These are phyloP conservation scores for Cheiracanthium punctorium DNA, from an alignment of 2,888 invertebrate species.

Conservation along the genomic window DNA sequence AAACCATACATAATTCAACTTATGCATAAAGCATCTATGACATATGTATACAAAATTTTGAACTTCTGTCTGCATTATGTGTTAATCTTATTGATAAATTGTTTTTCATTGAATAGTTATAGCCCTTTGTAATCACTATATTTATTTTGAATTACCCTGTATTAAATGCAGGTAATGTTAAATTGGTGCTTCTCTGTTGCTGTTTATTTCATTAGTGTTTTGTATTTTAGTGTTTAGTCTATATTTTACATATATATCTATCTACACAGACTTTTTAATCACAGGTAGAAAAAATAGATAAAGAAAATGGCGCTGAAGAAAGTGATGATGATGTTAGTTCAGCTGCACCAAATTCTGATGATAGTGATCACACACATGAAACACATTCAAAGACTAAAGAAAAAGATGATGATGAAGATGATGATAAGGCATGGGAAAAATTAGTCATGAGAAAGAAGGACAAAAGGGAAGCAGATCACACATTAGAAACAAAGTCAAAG, in stretches of 20 bases:
- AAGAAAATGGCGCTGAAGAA: constrained; percentile 42
- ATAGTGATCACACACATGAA: constrained; percentile 24
- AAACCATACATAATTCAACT: constrained; percentile 24
- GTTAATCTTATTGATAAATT: too few relatives aligned
- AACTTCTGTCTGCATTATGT: too few relatives aligned
- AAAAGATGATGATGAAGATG: constrained; percentile 76
- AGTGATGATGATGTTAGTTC: constrained; percentile 52
- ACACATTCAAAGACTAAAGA: constrained; percentile 15
- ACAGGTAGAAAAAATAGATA: constrained; percentile 51
- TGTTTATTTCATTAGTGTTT: not conserved
- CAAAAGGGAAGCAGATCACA: too few relatives aligned
- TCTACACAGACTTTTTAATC: not conserved
- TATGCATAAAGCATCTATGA: not conserved
- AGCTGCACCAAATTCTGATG: constrained; percentile 13
- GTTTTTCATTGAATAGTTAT: too few relatives aligned
- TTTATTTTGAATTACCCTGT: too few relatives aligned
- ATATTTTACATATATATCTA: too few relatives aligned
- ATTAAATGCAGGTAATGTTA: not conserved
- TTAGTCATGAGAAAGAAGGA: constrained; percentile 86
- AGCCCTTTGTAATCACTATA: too few relatives aligned
- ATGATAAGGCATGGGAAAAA: constrained; percentile 96
- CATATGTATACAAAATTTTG: too few relatives aligned
- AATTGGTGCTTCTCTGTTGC: not conserved
- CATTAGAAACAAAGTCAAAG: constrained; percentile 93
- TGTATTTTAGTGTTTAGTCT: not conserved